These are phyloP conservation scores for Ciconia stormi DNA, from an alignment of 2,113 vertebrate species.

Conservation along the genomic window DNA sequence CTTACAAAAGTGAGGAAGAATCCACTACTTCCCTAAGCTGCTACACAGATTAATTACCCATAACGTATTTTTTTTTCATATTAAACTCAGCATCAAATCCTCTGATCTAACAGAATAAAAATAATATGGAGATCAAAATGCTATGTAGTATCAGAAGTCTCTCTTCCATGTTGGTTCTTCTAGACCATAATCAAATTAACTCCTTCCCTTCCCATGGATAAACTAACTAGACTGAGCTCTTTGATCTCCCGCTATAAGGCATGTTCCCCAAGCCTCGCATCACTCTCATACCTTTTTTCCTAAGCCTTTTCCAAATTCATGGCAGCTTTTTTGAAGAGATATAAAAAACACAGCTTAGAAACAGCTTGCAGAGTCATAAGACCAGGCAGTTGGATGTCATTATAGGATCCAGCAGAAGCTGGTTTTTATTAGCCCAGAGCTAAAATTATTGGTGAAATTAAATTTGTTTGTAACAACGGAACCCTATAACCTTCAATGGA, in stretches of 20 bases:
- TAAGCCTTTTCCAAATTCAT: neutral
- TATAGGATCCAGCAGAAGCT: neutral
- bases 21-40: neutral
- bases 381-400: neutral
- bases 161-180: neutral
- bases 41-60: neutral
- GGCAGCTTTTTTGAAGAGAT: neutral
- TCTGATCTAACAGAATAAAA: constrained; percentile 36
- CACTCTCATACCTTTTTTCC: neutral
- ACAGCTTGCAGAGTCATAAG: neutral
- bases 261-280: neutral
- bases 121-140: neutral
- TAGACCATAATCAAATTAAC: neutral
- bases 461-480: neutral
- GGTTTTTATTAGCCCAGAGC: neutral
- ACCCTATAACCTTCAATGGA: neutral
- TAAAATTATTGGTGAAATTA: neutral
- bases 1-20: neutral
- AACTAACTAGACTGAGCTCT: neutral
- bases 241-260: neutral
- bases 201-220: neutral
- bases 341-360: neutral
- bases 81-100: neutral
- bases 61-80: neutral
- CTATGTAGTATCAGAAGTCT: neutral